Conservation (phyloP, 1,140 invertebrate genomes). For the Drosophila nannoptera region DNA sequence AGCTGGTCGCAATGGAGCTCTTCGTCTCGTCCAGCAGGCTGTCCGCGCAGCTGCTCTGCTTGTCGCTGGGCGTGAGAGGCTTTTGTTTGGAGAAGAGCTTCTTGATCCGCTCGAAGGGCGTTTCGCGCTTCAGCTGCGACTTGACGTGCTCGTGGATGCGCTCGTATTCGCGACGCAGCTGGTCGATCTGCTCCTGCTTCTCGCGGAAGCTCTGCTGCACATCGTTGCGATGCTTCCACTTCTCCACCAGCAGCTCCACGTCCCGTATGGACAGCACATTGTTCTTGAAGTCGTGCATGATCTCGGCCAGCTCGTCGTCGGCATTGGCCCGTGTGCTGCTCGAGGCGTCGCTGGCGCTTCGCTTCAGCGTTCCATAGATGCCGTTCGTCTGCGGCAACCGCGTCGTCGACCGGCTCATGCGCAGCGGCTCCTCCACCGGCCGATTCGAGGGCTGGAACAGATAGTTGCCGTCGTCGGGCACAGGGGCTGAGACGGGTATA, state of each 20-base stretch:
- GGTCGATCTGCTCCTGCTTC: slow-evolving; percentile 88
- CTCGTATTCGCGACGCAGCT: slow-evolving; percentile 89
- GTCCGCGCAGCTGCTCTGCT: slow-evolving; percentile 53
- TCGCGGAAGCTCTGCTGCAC: slow-evolving; percentile 91
- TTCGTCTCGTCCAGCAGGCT: slow-evolving; percentile 75
- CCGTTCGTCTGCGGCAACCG: slow-evolving; percentile 33
- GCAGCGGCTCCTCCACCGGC: slow-evolving; percentile 79
- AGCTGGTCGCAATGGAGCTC: slow-evolving; percentile 74
- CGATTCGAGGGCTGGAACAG: slow-evolving; percentile 82
- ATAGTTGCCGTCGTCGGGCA: slow-evolving; percentile 79
- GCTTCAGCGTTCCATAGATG: slow-evolving; percentile 65
- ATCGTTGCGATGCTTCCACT: slow-evolving; percentile 91
- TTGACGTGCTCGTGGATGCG: slow-evolving; percentile 88
- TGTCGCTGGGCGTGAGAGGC: slow-evolving; percentile 73
- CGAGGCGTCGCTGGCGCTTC: slow-evolving; percentile 65
- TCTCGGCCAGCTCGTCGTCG: slow-evolving; percentile 90
- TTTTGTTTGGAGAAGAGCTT: slow-evolving; percentile 87
- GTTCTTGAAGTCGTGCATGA: slow-evolving; percentile 93
- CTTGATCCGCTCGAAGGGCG: slow-evolving; percentile 87
- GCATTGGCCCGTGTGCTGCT: slow-evolving; percentile 78
- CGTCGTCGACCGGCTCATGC: slow-evolving; percentile 41
- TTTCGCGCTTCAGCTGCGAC: slow-evolving; percentile 85
- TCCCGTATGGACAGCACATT: slow-evolving; percentile 91
- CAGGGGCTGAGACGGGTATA: slow-evolving; percentile 49
- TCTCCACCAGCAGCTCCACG: slow-evolving; percentile 90